Base-by-base conservation (phyloP, 2,888 invertebrate species). In the Ephialtes manifestator region DNA sequence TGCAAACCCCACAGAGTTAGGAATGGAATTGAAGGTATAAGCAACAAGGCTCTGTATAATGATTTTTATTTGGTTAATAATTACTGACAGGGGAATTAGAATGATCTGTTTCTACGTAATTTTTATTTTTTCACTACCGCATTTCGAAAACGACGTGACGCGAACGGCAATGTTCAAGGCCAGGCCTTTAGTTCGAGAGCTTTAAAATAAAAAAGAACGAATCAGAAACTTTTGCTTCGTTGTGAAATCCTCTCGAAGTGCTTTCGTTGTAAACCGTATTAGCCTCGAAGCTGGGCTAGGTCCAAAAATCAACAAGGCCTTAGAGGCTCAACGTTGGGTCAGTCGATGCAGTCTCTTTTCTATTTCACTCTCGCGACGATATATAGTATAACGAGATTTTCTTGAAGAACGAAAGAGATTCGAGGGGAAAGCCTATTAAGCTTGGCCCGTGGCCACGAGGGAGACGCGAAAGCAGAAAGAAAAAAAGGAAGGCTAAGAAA, bases 351-450 rank as follows among this genome's bases (percentile, higher is more conserved):
- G 11, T 39, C 39, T 75, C 68, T 48, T 80, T 43, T 46, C 46
- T 70, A 71, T 77, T 77, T 77, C 55, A 35, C 67, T 63, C 53
- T 43, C 13, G 20, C 70, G 43, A 60, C 71, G 65, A 77, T 67
- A 77, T 67, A 31, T 48, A 31, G 18, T 24, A 67, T 87, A 84
- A 86, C 67, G 75, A 89, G 88, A 88, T 90, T 90, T 91, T 88
- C 87, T 84, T 86, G 68, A 87, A 88, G 85, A 87, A 84, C 84
- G 88, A 88, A 46, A 76, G 65, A 80, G 71, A 80, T 67, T 86
- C 83, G 81, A 80, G 78, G 81, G 83, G 81, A 91, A 91, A 92
- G 91, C 92, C 90, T 90, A 89, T 92, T 92, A 92, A 89, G 88
- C 83, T 72, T 84, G 74, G 81, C 81, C 87, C 82, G 72, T 83